A percentile compares a stretch with the other conserved stretches of the same genome.
phyloP scores from a whole-genome alignment of 2,888 invertebrate genomes.

The Ophraella communa region DNA sequence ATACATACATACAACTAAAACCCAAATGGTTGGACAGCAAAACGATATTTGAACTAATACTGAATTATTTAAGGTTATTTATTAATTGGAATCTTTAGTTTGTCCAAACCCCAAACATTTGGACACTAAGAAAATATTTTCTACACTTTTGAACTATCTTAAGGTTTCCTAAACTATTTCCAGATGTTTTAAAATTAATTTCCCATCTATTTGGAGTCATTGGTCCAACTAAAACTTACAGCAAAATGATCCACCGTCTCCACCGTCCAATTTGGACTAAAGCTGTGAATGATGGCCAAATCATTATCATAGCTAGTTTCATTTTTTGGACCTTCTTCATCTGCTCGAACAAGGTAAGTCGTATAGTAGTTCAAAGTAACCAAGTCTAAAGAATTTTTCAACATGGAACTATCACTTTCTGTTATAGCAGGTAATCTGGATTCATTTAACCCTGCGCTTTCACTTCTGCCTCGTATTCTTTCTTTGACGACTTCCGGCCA shows the following conservation, averaged over 20 bases:
- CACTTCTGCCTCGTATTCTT: slow-evolving; percentile 65
- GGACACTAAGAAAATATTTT: too few relatives aligned
- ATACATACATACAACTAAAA: too few relatives aligned
- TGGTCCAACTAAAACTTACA: slow-evolving; percentile 9
- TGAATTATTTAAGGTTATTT: too few relatives aligned
- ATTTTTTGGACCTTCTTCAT: slow-evolving; percentile 8
- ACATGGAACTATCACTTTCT: slow-evolving; percentile 64
- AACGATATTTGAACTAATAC: too few relatives aligned
- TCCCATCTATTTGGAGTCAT: not conserved
- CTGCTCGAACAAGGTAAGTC: slow-evolving; percentile 58
- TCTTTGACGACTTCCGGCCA: slow-evolving; percentile 71
- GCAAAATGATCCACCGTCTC: slow-evolving; percentile 19
- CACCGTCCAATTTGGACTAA: slow-evolving; percentile 16
- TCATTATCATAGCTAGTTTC: slow-evolving; percentile 26
- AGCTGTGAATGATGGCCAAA: slow-evolving; percentile 1
- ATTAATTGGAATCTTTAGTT: too few relatives aligned
- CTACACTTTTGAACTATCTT: too few relatives aligned
- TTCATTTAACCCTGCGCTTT: slow-evolving; percentile 55
- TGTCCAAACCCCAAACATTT: too few relatives aligned
- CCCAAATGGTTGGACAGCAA: too few relatives aligned
- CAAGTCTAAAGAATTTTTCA: slow-evolving; percentile 72
- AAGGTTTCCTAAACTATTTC: too few relatives aligned
- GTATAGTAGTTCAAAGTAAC: slow-evolving; percentile 77
- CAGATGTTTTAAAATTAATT: too few relatives aligned
- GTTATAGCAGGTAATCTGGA: slow-evolving; percentile 71